These are phyloP conservation scores for Andinoacara biseriatus DNA, from an alignment of 2,113 vertebrate species.

Conservation along the genomic window DNA sequence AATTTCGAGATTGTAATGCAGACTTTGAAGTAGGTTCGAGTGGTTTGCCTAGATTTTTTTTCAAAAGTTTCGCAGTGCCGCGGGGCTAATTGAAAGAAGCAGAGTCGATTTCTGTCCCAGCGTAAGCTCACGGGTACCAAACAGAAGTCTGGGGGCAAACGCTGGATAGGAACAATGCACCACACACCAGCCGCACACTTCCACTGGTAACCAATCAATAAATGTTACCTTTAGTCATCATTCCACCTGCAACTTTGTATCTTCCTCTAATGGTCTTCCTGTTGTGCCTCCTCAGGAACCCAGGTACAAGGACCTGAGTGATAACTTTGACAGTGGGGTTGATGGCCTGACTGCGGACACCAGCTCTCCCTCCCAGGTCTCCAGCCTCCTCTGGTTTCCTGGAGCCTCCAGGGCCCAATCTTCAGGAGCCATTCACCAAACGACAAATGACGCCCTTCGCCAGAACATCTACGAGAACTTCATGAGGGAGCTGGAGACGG, in stretches of 20 bases:
- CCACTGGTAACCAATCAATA: background rate
- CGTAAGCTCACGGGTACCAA: background rate
- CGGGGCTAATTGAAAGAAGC: conserved; percentile 44
- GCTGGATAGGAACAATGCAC: background rate
- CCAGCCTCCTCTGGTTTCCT: conserved; percentile 84
- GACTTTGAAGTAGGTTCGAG: conserved; percentile 69
- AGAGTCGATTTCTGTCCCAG: conserved; percentile 19
- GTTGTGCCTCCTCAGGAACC: conserved; percentile 82
- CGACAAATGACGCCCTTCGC: conserved; percentile 78
- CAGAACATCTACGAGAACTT: conserved; percentile 96
- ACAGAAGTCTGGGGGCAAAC: conserved; percentile 5
- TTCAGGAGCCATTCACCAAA: conserved; percentile 82
- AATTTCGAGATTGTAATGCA: conserved; percentile 51
- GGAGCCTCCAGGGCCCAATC: conserved; percentile 85
- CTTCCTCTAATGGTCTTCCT: background rate
- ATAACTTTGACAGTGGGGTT: conserved; percentile 89
- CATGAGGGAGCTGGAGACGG: conserved; percentile 90
- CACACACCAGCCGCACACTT: background rate
- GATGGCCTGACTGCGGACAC: conserved; percentile 85
- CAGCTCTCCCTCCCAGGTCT: conserved; percentile 82
- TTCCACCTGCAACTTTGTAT: background rate
- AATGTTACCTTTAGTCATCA: background rate
- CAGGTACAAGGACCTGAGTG: conserved; percentile 85
- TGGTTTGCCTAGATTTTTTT: conserved; percentile 45
- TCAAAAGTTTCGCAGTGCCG: conserved; percentile 33